Conservation (phyloP, 2,113 vertebrate species). For the Mus musculus region DNA sequence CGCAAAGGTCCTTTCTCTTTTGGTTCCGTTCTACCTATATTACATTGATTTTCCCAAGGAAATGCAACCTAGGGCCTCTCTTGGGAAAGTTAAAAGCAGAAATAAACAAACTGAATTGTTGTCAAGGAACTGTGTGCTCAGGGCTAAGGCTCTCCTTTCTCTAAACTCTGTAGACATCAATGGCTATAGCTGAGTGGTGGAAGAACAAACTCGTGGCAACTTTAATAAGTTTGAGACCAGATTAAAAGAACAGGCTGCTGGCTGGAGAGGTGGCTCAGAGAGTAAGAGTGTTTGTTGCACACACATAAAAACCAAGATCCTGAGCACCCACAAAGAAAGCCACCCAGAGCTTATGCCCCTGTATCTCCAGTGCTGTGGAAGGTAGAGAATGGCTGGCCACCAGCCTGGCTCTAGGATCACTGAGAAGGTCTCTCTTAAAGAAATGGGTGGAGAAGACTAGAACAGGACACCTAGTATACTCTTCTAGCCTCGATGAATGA, state of each 20-base stretch:
- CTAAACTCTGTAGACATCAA: neutral
- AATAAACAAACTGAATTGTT: neutral
- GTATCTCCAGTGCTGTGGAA: neutral
- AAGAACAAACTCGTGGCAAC: neutral
- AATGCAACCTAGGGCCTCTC: neutral
- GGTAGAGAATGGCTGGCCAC: neutral
- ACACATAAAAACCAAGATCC: neutral
- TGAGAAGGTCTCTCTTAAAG: neutral
- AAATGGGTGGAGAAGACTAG: neutral
- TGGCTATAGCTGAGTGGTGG: neutral
- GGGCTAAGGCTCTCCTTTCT: neutral
- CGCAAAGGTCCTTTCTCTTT: neutral
- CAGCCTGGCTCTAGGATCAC: neutral
- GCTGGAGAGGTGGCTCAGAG: neutral
- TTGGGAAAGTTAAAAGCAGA: neutral
- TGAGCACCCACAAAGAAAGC: neutral
- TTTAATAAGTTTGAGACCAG: neutral
- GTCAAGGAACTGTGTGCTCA: neutral
- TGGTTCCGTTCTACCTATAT: neutral
- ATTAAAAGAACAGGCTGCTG: neutral
- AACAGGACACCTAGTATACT: neutral
- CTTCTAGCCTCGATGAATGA: neutral
- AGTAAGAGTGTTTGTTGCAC: neutral
- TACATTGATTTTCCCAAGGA: neutral
- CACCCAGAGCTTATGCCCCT: neutral